Evolutionary conservation across 2,113 vertebrate species (phyloP).

Genomic region (Callipepla squamata): DNA sequence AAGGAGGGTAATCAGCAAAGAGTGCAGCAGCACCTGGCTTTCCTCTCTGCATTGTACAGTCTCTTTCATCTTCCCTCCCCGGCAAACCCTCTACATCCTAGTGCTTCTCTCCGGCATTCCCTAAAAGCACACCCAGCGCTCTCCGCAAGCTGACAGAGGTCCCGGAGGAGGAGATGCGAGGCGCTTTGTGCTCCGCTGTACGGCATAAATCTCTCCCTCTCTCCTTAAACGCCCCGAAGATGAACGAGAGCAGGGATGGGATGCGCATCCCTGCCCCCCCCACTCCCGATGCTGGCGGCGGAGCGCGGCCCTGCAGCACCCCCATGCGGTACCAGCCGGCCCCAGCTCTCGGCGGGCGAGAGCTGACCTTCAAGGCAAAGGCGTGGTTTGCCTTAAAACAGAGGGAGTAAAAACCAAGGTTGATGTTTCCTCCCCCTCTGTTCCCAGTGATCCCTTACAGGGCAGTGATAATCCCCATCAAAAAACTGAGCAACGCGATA

Average conservation of each 20-base stretch:
- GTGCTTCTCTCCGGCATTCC: neutral
- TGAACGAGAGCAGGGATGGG: neutral
- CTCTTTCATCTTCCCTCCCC: neutral
- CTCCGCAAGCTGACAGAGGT: neutral
- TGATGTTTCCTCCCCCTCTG: neutral
- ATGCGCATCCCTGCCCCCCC: neutral
- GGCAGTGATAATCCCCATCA: constrained; percentile 94
- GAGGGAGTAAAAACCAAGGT: too few relatives aligned
- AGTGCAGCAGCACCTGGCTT: neutral
- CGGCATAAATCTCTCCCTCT: neutral
- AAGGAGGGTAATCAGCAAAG: neutral
- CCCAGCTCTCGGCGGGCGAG: too few relatives aligned
- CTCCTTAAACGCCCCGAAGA: neutral
- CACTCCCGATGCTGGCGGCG: too few relatives aligned
- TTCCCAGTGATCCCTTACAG: constrained; percentile 91
- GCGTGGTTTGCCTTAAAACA: neutral
- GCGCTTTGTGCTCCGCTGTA: neutral
- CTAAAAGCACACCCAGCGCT: neutral
- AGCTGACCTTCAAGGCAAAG: too few relatives aligned
- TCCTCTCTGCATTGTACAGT: neutral
- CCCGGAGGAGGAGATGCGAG: neutral
- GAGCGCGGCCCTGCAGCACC: neutral
- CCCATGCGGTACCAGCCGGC: neutral
- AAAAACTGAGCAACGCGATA: constrained; percentile 96
- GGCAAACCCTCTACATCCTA: neutral